Percentiles rank a stretch among this genome's conserved stretches.
phyloP scores from a whole-genome alignment of 2,888 invertebrate genomes.

The Aromia moschata region DNA sequence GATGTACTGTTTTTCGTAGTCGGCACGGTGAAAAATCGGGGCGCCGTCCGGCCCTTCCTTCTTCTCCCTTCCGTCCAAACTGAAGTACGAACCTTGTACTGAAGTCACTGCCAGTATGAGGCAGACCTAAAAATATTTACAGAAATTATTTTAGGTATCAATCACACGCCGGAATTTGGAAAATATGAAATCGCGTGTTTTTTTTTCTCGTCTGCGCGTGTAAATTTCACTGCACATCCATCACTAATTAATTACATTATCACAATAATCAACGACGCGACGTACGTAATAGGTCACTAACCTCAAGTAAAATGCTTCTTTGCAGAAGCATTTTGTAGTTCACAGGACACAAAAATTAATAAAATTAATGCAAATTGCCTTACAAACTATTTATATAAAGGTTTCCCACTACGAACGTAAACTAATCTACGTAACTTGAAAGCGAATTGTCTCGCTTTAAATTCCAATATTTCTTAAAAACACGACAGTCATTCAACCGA shows the following conservation, averaged over 20 bases:
- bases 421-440: slow-evolving; percentile 51
- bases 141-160: slow-evolving; percentile 18
- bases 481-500: slow-evolving; percentile 54
- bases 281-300: slow-evolving; percentile 46
- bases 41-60: slow-evolving; percentile 24
- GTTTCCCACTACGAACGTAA: slow-evolving; percentile 54
- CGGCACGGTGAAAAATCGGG: slow-evolving; percentile 44
- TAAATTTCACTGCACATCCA: slow-evolving; percentile 15
- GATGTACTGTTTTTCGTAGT: slow-evolving; percentile 59
- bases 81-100: slow-evolving; percentile 49
- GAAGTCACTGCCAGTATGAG: slow-evolving; percentile 41
- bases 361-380: slow-evolving; percentile 52
- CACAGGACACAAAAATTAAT: slow-evolving; percentile 42
- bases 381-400: slow-evolving; percentile 57
- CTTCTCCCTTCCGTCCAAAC: slow-evolving; percentile 45
- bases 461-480: slow-evolving; percentile 56
- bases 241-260: slow-evolving; percentile 5
- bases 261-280: slow-evolving; percentile 7
- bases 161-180: background rate
- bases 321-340: slow-evolving; percentile 54
- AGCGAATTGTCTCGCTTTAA: slow-evolving; percentile 56
- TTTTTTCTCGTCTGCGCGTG: background rate
- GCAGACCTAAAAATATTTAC: slow-evolving; percentile 42
- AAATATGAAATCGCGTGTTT: slow-evolving; percentile 10
- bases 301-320: slow-evolving; percentile 56